Conservation (phyloP, 2,888 invertebrate genomes). For the Cryptocephalus moraei region DNA sequence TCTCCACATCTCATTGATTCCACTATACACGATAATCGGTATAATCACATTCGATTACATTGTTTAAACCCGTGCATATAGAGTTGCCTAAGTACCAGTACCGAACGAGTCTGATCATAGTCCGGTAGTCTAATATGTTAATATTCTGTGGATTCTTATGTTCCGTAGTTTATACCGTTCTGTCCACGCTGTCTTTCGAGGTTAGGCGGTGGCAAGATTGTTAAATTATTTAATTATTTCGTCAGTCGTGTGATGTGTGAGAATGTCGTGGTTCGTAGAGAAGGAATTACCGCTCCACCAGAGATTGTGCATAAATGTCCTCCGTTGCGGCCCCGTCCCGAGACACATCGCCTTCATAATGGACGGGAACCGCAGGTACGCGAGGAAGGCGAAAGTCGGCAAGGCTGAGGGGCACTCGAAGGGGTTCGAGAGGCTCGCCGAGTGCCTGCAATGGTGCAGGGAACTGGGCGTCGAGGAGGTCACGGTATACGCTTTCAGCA, state of each 20-base stretch:
- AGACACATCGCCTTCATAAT: conserved; percentile 94
- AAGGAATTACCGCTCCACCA: conserved; percentile 67
- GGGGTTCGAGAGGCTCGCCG: conserved; percentile 73
- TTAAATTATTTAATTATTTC: too few relatives aligned
- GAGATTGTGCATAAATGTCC: conserved; percentile 58
- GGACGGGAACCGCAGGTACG: conserved; percentile 96
- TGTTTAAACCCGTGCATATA: too few relatives aligned
- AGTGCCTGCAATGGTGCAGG: conserved; percentile 74
- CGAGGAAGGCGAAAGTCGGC: conserved; percentile 65
- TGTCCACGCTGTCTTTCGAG: too few relatives aligned
- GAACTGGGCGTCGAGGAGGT: conserved; percentile 88
- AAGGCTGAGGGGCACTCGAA: conserved; percentile 72
- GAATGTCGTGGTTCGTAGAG: conserved; percentile 71
- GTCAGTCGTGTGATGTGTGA: background rate
- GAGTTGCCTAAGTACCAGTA: too few relatives aligned
- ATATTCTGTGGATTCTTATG: too few relatives aligned
- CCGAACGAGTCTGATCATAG: too few relatives aligned
- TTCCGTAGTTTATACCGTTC: too few relatives aligned
- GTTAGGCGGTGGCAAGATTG: too few relatives aligned
- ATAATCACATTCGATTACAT: too few relatives aligned
- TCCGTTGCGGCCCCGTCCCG: conserved; percentile 77
- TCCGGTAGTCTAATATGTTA: too few relatives aligned
- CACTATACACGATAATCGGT: too few relatives aligned
- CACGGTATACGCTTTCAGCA: conserved; percentile 97
- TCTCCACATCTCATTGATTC: too few relatives aligned